These are phyloP conservation scores for Ophion ventricosus DNA, from an alignment of 2,888 invertebrate species.

Conservation along the genomic window DNA sequence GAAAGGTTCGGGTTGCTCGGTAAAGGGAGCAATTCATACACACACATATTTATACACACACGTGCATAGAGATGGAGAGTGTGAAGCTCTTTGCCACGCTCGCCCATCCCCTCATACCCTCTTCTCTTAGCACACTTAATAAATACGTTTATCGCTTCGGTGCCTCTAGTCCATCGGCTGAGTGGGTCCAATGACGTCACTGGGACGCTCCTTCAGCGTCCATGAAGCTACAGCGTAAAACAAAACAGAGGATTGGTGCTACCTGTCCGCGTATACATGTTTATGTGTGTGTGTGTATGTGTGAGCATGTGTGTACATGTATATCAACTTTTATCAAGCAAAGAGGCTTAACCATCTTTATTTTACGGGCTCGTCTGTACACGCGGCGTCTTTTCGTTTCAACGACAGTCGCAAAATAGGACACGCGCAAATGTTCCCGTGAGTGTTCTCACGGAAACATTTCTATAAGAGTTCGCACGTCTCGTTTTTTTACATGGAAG, in stretches of 20 bases:
- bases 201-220: constrained; percentile 75
- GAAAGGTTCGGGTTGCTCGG: constrained; percentile 10
- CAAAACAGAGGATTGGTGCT: constrained; percentile 64
- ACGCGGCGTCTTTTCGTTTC: not conserved
- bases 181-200: constrained; percentile 79
- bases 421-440: no score
- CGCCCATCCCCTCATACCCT: constrained; percentile 30
- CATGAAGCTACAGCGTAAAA: constrained; percentile 73
- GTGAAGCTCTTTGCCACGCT: constrained; percentile 43
- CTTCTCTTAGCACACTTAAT: constrained; percentile 76
- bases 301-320: not conserved
- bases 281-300: not conserved
- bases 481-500: no score
- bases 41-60: not conserved
- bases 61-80: constrained; percentile 12
- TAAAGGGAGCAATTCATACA: not conserved
- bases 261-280: constrained; percentile 10
- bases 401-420: not conserved
- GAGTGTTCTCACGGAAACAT: no score
- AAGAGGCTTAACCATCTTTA: not conserved
- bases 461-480: no score
- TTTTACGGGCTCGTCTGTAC: not conserved
- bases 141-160: constrained; percentile 79
- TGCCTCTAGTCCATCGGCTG: constrained; percentile 76
- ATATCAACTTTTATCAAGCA: constrained; percentile 2